These are phyloP conservation scores for Lepisosteus osseus DNA, from an alignment of 2,113 vertebrate genomes.

Conservation along the genomic window DNA sequence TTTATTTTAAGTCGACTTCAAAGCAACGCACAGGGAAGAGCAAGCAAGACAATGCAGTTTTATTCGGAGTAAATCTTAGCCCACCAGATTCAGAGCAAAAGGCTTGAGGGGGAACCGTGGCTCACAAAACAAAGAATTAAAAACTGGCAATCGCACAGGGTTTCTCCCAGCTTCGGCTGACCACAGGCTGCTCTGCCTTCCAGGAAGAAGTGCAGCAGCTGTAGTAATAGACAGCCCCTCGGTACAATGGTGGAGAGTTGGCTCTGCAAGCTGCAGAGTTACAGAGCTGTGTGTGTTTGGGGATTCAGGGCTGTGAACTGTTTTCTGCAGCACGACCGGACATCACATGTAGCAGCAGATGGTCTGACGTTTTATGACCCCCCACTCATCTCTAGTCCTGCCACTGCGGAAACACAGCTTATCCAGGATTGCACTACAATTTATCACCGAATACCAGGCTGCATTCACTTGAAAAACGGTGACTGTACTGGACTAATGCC, in stretches of 20 bases:
- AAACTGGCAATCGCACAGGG: neutral
- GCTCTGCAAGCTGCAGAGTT: neutral
- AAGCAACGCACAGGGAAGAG: neutral
- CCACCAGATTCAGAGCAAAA: slow-evolving; percentile 14
- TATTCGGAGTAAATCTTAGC: neutral
- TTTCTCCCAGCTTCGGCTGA: neutral
- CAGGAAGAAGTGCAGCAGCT: neutral
- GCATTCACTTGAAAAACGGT: slow-evolving; percentile 25
- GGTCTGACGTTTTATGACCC: slow-evolving; percentile 58
- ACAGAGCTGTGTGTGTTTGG: neutral
- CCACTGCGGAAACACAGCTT: slow-evolving; percentile 63
- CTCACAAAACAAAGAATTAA: neutral
- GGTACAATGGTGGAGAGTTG: neutral
- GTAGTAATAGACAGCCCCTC: neutral
- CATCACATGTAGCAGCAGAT: slow-evolving; percentile 60
- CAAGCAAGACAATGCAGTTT: slow-evolving; percentile 7
- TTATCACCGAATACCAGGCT: slow-evolving; percentile 56
- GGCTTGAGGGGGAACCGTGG: slow-evolving; percentile 8
- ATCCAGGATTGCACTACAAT: slow-evolving; percentile 71
- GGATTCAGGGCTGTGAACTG: neutral
- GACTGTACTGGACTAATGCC: neutral
- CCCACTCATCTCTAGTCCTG: slow-evolving; percentile 46
- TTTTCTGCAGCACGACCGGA: slow-evolving; percentile 41
- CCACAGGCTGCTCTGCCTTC: neutral
- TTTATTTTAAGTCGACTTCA: neutral